phyloP scores from a whole-genome alignment of 2,113 vertebrate species.

The Haliaeetus leucogaster region DNA sequence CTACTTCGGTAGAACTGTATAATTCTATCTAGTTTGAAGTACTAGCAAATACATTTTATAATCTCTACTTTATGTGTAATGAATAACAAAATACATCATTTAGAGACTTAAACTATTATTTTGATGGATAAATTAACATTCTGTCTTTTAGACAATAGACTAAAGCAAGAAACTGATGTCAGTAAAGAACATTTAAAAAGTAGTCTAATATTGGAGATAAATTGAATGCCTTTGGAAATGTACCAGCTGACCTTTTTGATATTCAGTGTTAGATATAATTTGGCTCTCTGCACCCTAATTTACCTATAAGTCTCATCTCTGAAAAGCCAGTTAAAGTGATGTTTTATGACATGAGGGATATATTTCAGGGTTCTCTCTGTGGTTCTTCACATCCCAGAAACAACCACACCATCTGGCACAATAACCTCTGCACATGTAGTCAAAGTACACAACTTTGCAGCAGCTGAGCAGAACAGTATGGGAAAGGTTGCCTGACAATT shows the following conservation, averaged over 20 bases:
- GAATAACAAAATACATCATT: background rate
- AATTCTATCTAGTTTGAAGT: background rate
- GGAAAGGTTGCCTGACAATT: background rate
- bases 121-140: background rate
- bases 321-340: constrained; percentile 27
- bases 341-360: constrained; percentile 33
- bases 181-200: background rate
- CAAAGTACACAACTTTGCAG: background rate
- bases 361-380: constrained; percentile 28
- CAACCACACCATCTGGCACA: constrained; percentile 31
- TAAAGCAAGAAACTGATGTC: background rate
- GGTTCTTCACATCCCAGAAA: constrained; percentile 21
- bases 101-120: background rate
- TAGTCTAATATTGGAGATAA: background rate
- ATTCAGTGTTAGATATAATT: background rate
- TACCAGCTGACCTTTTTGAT: constrained; percentile 15
- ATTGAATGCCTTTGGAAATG: background rate
- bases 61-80: background rate
- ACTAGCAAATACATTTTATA: background rate
- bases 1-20: background rate
- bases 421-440: constrained; percentile 31
- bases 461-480: background rate
- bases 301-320: background rate
- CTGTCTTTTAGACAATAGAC: background rate
- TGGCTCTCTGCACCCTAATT: constrained; percentile 11